phyloP scores from a whole-genome alignment of 2,797 vertebrate species.

The Myotis vivesi region DNA sequence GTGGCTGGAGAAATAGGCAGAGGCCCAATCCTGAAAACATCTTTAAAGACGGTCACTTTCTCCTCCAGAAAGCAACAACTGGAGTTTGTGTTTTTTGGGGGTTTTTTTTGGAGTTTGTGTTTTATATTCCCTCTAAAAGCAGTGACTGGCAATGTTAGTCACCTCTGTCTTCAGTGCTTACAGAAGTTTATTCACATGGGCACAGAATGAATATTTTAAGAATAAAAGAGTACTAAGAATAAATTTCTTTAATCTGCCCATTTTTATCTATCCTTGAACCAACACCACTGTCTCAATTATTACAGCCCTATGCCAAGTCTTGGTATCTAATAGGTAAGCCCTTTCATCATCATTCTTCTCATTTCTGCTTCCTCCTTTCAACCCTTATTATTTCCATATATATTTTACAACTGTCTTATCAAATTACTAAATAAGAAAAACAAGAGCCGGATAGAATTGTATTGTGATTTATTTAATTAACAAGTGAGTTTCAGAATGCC shows the following conservation, averaged over 20 bases:
- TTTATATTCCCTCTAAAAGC: not conserved
- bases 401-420: not conserved
- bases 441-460: not conserved
- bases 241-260: not conserved
- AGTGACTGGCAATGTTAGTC: not conserved
- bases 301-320: not conserved
- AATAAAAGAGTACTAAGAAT: not conserved
- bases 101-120: too few relatives aligned
- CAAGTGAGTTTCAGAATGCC: not conserved
- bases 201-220: not conserved
- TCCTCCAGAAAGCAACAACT: not conserved
- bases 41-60: not conserved
- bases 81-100: too few relatives aligned
- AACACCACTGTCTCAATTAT: not conserved
- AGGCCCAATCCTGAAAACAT: not conserved
- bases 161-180: not conserved
- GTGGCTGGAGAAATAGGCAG: not conserved
- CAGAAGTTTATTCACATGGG: not conserved
- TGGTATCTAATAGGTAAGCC: not conserved
- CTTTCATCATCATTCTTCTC: not conserved
- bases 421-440: conserved; percentile 1
- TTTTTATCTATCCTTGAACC: not conserved
- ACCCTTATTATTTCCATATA: not conserved
- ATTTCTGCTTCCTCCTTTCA: not conserved
- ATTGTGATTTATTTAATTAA: conserved; percentile 11